A percentile compares a stretch with the other conserved stretches of the same genome.
Conservation (phyloP, 2,113 vertebrate genomes). For the Steatornis caripensis region DNA sequence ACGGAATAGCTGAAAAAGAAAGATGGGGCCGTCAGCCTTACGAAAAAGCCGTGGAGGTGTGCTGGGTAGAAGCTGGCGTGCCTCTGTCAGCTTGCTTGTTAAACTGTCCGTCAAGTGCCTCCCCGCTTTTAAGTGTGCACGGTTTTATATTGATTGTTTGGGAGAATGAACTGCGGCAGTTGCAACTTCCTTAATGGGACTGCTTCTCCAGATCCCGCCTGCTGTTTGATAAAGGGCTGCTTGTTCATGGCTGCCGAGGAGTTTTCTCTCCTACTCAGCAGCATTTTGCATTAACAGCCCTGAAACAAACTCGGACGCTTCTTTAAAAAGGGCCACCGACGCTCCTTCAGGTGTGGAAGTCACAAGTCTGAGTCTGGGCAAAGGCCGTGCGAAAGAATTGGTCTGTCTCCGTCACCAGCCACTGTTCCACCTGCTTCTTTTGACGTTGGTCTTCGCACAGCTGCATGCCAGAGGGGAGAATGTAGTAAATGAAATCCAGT, state of each 20-base stretch:
- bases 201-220: neutral
- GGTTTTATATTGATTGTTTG: neutral
- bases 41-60: neutral
- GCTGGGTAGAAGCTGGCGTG: neutral
- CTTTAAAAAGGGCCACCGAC: neutral
- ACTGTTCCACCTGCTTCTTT: neutral
- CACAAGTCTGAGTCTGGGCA: neutral
- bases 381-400: rapidly evolving
- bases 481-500: neutral
- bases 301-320: neutral
- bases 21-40: neutral
- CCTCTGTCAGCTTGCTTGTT: neutral
- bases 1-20: neutral
- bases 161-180: neutral
- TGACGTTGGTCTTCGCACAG: rapidly evolving
- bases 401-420: neutral
- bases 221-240: neutral
- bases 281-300: neutral
- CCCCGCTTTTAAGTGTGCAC: neutral
- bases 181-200: neutral
- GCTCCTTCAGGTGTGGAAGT: neutral
- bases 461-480: neutral
- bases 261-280: neutral
- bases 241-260: neutral
- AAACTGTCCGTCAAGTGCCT: neutral